Evolutionary conservation across 2,888 invertebrate species (phyloP), one percentile per base, ranked within the genome.

Genomic region (Cataglyphis cursor): DNA sequence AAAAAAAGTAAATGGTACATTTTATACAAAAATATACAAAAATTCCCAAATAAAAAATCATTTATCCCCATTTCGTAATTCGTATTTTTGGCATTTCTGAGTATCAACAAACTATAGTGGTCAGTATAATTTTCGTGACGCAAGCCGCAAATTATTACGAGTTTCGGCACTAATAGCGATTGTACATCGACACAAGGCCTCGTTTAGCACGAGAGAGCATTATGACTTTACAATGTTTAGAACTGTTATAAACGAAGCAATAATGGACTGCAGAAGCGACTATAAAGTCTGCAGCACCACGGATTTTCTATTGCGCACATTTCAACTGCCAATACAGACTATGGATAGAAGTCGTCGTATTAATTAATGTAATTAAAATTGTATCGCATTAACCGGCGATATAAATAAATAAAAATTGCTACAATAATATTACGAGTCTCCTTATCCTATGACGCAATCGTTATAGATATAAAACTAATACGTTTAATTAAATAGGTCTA

Each of bases 201-300:
- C 90, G 86, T 90, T 90, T 86, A 89, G 83, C 86, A 90, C 84
- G 76, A 89, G 90, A 89, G 90, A 92, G 92, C 92, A 92, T 93
- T 93, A 93, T 90, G 92, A 91, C 93, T 92, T 90, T 90, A 90
- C 90, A 92, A 92, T 94, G 94, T 94, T 94, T 94, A 94, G 90
- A 91, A 93, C 92, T 92, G 93, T 92, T 93, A 90, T 93, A 94
- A 94, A 94, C 94, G 94, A 91, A 91, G 90, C 93, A 91, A 93
- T 94, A 94, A 94, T 94, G 94, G 93, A 94, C 94, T 94, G 93
- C 94, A 94, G 94, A 93, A 94, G 93, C 93, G 92, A 91, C 92
- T 86, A 90, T 93, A 92, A 93, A 93, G 85, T 89, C 90, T 48
- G 31, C 24, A 44, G 24, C 70, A 3, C 6, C 41, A 44, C 28